These are phyloP conservation scores for Agonopterix heracliana DNA, from an alignment of 2,888 invertebrate genomes.

Conservation along the genomic window DNA sequence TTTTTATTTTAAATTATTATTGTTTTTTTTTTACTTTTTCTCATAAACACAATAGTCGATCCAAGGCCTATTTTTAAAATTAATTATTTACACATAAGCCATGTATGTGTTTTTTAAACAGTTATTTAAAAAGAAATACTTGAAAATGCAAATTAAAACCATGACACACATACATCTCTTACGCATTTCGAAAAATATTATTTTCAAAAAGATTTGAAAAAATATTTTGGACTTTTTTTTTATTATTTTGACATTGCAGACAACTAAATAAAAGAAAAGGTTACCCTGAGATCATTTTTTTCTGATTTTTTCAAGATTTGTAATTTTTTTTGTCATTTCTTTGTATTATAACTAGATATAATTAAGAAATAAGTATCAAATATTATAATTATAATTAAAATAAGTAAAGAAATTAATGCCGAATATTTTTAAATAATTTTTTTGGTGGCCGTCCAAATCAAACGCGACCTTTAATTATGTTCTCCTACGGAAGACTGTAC, in stretches of 20 bases:
- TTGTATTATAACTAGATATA: constrained; percentile 33
- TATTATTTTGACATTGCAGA: constrained; percentile 10
- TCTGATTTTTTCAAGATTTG: constrained; percentile 46
- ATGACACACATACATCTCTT: constrained; percentile 10
- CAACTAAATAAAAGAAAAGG: constrained; percentile 18
- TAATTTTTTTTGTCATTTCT: constrained; percentile 59
- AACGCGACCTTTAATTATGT: too few species aligned
- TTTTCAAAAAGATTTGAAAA: constrained; percentile 2
- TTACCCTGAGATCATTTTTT: constrained; percentile 60
- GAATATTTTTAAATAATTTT: constrained; percentile 15
- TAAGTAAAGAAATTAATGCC: constrained; percentile 14
- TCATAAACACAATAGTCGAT: neutral
- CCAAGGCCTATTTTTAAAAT: constrained; percentile 4
- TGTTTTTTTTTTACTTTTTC: neutral
- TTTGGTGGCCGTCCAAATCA: neutral
- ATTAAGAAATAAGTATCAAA: constrained; percentile 38
- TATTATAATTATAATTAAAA: constrained; percentile 23
- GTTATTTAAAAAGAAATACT: constrained; percentile 2
- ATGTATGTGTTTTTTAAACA: neutral
- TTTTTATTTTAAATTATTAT: neutral
- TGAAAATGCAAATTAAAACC: constrained; percentile 10
- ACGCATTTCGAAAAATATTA: neutral
- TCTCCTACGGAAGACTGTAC: too few species aligned
- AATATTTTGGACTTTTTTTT: constrained; percentile 7
- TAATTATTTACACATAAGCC: constrained; percentile 1